These are phyloP conservation scores for Drosophila infuscata DNA, from an alignment of 2,888 invertebrate species.

Conservation along the genomic window DNA sequence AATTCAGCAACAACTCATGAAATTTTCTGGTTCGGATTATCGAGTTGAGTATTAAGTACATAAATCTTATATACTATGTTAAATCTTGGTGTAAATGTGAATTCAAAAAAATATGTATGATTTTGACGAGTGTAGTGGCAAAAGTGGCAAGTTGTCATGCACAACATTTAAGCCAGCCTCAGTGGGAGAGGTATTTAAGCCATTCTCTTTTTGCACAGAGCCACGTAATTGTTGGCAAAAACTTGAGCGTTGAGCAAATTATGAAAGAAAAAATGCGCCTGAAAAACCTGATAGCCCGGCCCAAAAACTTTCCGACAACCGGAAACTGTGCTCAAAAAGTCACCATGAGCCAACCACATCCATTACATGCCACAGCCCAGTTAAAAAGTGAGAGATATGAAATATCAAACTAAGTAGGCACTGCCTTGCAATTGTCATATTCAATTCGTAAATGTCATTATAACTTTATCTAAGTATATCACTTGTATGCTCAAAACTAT, in stretches of 20 bases:
- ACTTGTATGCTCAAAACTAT: not conserved
- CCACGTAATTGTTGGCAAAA: constrained; percentile 77
- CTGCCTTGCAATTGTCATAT: not conserved
- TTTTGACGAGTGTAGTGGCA: constrained; percentile 33
- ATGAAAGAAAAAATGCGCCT: constrained; percentile 61
- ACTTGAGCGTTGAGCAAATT: constrained; percentile 73
- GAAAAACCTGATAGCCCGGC: constrained; percentile 58
- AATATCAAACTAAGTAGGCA: not conserved
- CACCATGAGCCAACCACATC: constrained; percentile 23
- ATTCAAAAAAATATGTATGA: not conserved
- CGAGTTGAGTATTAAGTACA: too few relatives aligned
- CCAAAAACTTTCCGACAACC: constrained; percentile 45
- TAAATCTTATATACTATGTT: too few relatives aligned
- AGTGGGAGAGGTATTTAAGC: not conserved
- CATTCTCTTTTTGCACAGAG: constrained; percentile 50
- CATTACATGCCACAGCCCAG: not conserved
- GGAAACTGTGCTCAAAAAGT: constrained; percentile 13
- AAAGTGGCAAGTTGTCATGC: constrained; percentile 58
- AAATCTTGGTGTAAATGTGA: not conserved
- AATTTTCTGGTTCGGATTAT: too few relatives aligned
- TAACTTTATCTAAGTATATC: not conserved
- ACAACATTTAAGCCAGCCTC: constrained; percentile 49
- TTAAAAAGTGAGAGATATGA: not conserved
- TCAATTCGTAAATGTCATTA: not conserved
- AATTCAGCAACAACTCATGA: too few relatives aligned